These are phyloP conservation scores for Smittia aterrima DNA, from an alignment of 2,888 invertebrate species.

Conservation along the genomic window DNA sequence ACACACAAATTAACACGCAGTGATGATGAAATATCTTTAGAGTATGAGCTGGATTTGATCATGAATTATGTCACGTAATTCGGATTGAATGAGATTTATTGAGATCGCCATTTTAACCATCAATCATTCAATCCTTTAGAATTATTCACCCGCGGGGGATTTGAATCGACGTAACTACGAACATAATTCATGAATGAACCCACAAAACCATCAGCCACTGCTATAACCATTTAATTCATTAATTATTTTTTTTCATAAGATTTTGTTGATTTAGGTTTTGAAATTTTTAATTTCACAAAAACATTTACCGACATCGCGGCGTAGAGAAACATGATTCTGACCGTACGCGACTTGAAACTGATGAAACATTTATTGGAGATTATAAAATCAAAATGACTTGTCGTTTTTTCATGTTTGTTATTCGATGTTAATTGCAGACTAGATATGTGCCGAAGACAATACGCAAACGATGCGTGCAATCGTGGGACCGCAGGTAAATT, in stretches of 20 bases:
- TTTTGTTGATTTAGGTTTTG: neutral
- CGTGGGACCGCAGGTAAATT: conserved; percentile 95
- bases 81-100: too few relatives aligned
- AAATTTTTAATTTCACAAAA: neutral
- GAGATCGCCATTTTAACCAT: too few relatives aligned
- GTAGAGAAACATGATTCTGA: neutral
- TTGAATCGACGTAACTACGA: too few relatives aligned
- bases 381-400: neutral
- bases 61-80: too few relatives aligned
- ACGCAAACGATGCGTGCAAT: conserved; percentile 93
- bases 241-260: neutral
- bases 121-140: too few relatives aligned
- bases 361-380: neutral
- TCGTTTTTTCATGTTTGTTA: neutral
- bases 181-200: too few relatives aligned
- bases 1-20: neutral
- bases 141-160: too few relatives aligned
- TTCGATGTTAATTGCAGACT: conserved; percentile 71
- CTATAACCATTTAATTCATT: neutral
- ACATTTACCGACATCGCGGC: neutral
- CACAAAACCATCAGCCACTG: neutral
- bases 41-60: too few relatives aligned
- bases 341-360: neutral
- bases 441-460: conserved; percentile 97
- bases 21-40: too few relatives aligned